A percentile compares a stretch with the other conserved stretches of the same genome.
Evolutionary conservation across 2,797 vertebrate species (phyloP).

Genomic region (Kryptopterus vitreolus): DNA sequence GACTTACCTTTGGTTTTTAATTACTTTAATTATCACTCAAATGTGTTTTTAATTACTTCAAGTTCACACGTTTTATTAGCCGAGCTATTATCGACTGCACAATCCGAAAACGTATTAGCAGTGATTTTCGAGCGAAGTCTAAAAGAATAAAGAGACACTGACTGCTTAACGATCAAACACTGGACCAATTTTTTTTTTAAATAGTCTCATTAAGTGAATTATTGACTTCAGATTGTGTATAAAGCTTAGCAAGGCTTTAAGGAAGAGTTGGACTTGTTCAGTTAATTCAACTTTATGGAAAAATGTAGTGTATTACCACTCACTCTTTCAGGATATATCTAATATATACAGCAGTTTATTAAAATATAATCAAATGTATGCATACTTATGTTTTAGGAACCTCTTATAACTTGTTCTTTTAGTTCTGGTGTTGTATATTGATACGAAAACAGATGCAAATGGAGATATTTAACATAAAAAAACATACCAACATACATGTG

Average conservation of each 20-base stretch:
- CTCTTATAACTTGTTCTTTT: no score
- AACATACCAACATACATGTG: no score
- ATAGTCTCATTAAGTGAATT: slow-evolving; percentile 45
- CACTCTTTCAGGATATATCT: no score
- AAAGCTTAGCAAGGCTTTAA: not conserved
- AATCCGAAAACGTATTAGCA: slow-evolving; percentile 28
- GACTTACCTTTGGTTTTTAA: not conserved
- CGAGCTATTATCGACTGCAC: slow-evolving; percentile 57
- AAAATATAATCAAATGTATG: no score
- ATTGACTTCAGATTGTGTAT: slow-evolving; percentile 15
- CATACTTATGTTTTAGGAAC: no score
- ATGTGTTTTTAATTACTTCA: slow-evolving; percentile 20
- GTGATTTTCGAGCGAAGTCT: slow-evolving; percentile 50
- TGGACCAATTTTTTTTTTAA: slow-evolving; percentile 60
- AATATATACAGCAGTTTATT: no score
- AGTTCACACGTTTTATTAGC: slow-evolving; percentile 31
- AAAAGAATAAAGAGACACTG: slow-evolving; percentile 31
- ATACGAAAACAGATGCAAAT: no score
- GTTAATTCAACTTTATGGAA: not conserved
- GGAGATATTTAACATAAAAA: no score
- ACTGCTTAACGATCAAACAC: slow-evolving; percentile 53
- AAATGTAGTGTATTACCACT: no score
- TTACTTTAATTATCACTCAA: not conserved
- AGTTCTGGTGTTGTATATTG: no score
- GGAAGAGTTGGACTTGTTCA: not conserved